These are phyloP conservation scores for Coptodon bakossiorum DNA, from an alignment of 2,113 vertebrate species.

Conservation along the genomic window DNA sequence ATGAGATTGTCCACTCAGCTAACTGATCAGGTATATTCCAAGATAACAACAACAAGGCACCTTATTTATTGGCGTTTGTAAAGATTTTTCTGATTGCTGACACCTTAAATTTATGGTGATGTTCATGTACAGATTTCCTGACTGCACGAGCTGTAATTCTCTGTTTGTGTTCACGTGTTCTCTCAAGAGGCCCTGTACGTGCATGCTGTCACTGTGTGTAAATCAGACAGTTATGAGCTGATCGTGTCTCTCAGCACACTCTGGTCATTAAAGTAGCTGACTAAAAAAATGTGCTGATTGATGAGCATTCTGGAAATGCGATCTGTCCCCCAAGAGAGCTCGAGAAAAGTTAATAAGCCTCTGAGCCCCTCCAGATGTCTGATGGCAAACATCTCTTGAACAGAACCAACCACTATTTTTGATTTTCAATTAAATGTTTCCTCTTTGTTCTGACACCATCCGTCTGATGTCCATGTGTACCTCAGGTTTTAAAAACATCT, in stretches of 20 bases:
- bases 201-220: neutral
- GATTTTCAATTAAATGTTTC: neutral
- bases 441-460: neutral
- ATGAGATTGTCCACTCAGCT: neutral
- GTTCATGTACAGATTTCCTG: neutral
- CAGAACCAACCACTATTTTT: neutral
- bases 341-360: neutral
- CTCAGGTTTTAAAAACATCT: neutral
- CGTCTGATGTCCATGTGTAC: fast-evolving
- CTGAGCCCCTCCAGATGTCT: neutral
- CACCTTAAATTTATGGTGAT: neutral
- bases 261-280: neutral
- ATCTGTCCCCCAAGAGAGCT: neutral
- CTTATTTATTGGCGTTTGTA: neutral
- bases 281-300: neutral
- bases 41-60: neutral
- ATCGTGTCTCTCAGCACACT: neutral
- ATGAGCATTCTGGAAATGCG: neutral
- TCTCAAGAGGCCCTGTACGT: neutral
- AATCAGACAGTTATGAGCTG: neutral
- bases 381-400: neutral
- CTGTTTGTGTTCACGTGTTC: neutral
- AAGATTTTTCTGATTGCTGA: neutral
- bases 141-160: neutral
- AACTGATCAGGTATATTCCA: neutral